Evolutionary conservation across 1,140 invertebrate genomes (phyloP), one percentile per base, ranked within the genome.

Genomic region (Latrodectus geometricus): DNA sequence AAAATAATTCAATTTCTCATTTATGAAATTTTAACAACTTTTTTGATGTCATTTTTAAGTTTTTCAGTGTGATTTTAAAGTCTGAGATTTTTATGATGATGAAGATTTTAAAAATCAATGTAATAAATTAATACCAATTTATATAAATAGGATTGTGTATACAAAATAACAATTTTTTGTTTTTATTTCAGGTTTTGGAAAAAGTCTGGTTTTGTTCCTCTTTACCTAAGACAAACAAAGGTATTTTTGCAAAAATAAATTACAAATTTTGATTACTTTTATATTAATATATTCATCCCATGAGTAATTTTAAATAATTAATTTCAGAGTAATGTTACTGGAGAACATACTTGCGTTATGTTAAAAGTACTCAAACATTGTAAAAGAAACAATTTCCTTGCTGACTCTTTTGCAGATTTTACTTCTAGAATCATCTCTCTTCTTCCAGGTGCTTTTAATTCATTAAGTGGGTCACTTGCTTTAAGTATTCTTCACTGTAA

Each of bases 311-410:
- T 35, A 35, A 35, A 1, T 35, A 35, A 35, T 35, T 35, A 35
- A 35, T 35, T 35, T 35, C 20, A 88, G 8, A 99, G 98, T 92
- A 97, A 99, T 88, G 92, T 99, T 80, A 99, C 98, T n/a, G 98
- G 97, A 12, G 98, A 99, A 92, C 95, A 99, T 91, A 97, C 97
- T 0, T 98, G 97, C 90, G 98, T 99, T 88, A 98, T 99, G 97
- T 91, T 99, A 48, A 94, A 89, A 68, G 9, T 56, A 50, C 52
- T 89, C 9, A 49, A 50, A 4, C 9, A 17, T 8, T 15, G 23
- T 7, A 52, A 84, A 75, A 17, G 17, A 77, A 68, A 21, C 14
- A 11, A 82, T 15, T 88, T 87, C 81, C 54, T 89, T 23, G 17
- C 70, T 9, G 73, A 87, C 9, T 90, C 88, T 87, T 75, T 89